Conservation (phyloP, 2,888 invertebrate genomes). For the Stenoptilia bipunctidactyla region DNA sequence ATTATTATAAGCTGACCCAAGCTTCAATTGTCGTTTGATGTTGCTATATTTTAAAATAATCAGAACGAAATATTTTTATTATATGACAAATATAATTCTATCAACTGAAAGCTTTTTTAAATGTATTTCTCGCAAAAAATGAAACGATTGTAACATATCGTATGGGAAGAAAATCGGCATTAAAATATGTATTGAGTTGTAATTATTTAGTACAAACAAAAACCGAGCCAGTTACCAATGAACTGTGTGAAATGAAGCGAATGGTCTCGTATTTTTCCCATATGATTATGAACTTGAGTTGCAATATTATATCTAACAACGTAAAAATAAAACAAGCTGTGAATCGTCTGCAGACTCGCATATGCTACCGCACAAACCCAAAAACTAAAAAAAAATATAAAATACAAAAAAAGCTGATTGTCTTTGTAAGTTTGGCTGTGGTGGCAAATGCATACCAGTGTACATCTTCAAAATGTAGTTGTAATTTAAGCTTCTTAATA, state of each 20-base stretch:
- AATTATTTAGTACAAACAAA: conserved; percentile 50
- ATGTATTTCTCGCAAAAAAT: conserved; percentile 40
- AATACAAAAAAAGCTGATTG: conserved; percentile 36
- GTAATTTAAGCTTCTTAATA: conserved; percentile 62
- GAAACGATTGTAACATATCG: conserved; percentile 24
- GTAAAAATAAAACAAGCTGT: conserved; percentile 51
- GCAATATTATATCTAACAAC: conserved; percentile 40
- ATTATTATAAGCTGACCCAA: conserved; percentile 44
- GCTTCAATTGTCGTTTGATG: conserved; percentile 37
- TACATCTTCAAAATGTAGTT: conserved; percentile 64
- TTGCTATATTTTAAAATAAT: conserved; percentile 48
- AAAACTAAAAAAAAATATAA: conserved; percentile 32
- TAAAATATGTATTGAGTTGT: conserved; percentile 17
- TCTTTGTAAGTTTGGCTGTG: conserved; percentile 47
- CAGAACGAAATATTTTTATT: conserved; percentile 54
- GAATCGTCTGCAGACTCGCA: conserved; percentile 58
- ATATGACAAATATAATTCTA: conserved; percentile 59
- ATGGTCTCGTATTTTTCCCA: conserved; percentile 39
- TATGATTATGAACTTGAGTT: conserved; percentile 32
- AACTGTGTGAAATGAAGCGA: conserved; percentile 23
- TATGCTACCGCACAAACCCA: conserved; percentile 67
- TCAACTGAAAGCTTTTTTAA: conserved; percentile 29
- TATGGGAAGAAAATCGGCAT: conserved; percentile 42
- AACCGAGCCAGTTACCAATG: conserved; percentile 60
- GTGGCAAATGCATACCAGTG: conserved; percentile 63